phyloP scores from a whole-genome alignment of 1,140 invertebrate species.

The Condylostylus longicornis region DNA sequence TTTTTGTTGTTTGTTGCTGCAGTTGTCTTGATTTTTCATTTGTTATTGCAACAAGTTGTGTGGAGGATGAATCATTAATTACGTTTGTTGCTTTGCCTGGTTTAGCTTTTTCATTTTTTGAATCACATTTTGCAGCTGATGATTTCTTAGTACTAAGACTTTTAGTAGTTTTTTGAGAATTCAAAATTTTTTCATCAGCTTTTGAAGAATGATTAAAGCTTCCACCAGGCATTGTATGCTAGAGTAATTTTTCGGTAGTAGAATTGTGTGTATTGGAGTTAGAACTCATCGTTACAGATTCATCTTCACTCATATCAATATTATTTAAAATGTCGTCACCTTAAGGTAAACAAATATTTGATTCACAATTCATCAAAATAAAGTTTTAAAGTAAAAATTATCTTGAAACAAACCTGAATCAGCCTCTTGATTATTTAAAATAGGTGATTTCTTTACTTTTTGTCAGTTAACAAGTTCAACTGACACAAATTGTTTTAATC shows the following conservation, averaged over 20 bases:
- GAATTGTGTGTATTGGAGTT: constrained; percentile 46
- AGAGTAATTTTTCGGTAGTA: constrained; percentile 57
- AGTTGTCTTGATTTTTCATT: no score
- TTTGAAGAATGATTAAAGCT: background rate
- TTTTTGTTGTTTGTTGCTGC: no score
- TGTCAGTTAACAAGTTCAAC: constrained; percentile 86
- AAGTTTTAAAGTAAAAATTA: no score
- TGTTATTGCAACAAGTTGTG: no score
- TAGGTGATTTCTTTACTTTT: constrained; percentile 35
- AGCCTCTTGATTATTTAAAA: constrained; percentile 9
- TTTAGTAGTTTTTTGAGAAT: background rate
- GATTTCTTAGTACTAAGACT: no score
- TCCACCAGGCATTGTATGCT: constrained; percentile 42
- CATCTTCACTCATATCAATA: background rate
- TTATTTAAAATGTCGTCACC: background rate
- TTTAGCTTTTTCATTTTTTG: background rate
- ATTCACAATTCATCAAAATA: background rate
- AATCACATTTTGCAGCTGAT: no score
- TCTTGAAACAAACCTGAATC: constrained; percentile 24
- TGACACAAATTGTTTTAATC: constrained; percentile 89
- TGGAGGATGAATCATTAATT: no score
- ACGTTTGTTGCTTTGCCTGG: background rate
- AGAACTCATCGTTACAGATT: constrained; percentile 46
- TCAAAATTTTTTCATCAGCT: background rate
- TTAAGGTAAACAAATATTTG: background rate